Base-by-base conservation (phyloP, 2,888 invertebrate genomes). In the Scaptodrosophila latifasciaeformis region DNA sequence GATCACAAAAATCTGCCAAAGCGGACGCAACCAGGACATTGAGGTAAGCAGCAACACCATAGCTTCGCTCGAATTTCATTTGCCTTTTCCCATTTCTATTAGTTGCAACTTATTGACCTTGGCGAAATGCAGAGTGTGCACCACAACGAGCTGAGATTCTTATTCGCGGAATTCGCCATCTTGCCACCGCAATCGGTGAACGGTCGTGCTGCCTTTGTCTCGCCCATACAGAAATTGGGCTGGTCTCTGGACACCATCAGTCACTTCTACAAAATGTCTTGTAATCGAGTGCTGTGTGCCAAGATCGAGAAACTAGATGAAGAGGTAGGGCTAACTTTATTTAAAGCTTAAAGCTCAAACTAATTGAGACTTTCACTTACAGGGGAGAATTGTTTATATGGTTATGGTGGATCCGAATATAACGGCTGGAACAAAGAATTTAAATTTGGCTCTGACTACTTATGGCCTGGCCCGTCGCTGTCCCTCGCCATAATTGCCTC, bases 21-120 rank as follows among this genome's bases (percentile, higher is more conserved):
- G 44, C 3, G 17, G 7, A 3, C 1, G 40, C 9, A 58, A 57
- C 2, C 62, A 65, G 13, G 70, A 65, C 15, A 55, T 82, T 2
- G 83, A 84, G 64, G 85, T 76, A 60, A 21, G n/a, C n/a, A n/a
- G n/a, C n/a, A n/a, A n/a, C n/a, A n/a, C n/a, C n/a, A n/a, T n/a
- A n/a, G n/a, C n/a, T n/a, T n/a, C n/a, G n/a, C n/a, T n/a, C n/a
- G n/a, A n/a, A n/a, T n/a, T n/a, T n/a, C n/a, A n/a, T n/a, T n/a
- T n/a, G n/a, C n/a, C n/a, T n/a, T n/a, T n/a, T n/a, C n/a, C 5
- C 5, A 37, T 6, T 17, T n/a, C 19, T 12, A 6, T 15, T 19
- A 82, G 84, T 78, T 83, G 6, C 54, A 67, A n/a, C 75, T 82
- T 45, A 35, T 85, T 5, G 85, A 85, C 49, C 81, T 74, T 21